Percentiles rank a stretch among this genome's conserved stretches.
Conservation (phyloP, 2,888 invertebrate species). For the Platynereis dumerilii region DNA sequence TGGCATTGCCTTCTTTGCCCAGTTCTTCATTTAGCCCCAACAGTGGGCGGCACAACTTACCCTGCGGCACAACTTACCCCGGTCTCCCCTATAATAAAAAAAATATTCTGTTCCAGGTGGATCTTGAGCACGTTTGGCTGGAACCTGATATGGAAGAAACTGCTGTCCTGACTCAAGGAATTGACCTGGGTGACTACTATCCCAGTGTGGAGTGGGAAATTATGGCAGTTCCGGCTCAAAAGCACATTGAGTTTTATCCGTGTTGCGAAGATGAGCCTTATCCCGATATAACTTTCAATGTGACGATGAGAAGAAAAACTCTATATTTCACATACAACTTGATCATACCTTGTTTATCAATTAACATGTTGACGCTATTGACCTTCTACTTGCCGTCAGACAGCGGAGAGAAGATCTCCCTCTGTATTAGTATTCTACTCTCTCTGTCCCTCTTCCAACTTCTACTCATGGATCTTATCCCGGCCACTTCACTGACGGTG, state of each 20-base stretch:
- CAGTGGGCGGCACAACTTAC: too few species aligned
- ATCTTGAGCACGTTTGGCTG: slow-evolving; percentile 38
- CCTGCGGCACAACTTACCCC: too few species aligned
- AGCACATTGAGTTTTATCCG: slow-evolving; percentile 71
- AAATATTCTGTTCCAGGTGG: slow-evolving; percentile 31
- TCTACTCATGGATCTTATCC: slow-evolving; percentile 95
- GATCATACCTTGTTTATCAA: slow-evolving; percentile 83
- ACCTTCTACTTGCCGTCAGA: slow-evolving; percentile 98
- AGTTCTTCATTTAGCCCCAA: too few species aligned
- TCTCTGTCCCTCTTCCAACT: slow-evolving; percentile 98
- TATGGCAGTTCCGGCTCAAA: slow-evolving; percentile 69
- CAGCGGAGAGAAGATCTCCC: slow-evolving; percentile 86
- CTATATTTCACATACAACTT: slow-evolving; percentile 82
- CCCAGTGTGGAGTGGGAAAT: slow-evolving; percentile 63
- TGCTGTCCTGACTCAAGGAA: slow-evolving; percentile 47
- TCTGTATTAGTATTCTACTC: slow-evolving; percentile 92
- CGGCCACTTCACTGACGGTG: slow-evolving; percentile 93
- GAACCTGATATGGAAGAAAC: slow-evolving; percentile 13
- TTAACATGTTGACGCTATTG: slow-evolving; percentile 95
- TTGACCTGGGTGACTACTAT: slow-evolving; percentile 62
- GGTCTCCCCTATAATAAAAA: too few species aligned
- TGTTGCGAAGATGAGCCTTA: slow-evolving; percentile 91
- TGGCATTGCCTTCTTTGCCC: too few species aligned
- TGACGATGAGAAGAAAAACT: slow-evolving; percentile 92
- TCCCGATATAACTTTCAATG: slow-evolving; percentile 95